Conservation (phyloP, 1,140 invertebrate genomes). For the Drosophila repleta region DNA sequence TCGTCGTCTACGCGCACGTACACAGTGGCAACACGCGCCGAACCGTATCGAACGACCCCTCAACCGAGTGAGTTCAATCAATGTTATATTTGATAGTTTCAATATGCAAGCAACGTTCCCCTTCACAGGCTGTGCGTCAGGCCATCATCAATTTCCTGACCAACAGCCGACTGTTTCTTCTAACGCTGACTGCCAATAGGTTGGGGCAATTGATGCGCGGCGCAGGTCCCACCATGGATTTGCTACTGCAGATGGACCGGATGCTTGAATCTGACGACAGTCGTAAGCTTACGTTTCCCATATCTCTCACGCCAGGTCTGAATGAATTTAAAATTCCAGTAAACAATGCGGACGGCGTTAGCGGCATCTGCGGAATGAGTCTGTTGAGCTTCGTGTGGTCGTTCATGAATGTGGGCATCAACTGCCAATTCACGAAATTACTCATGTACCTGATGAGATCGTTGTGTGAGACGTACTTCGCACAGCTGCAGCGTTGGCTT, state of each 20-base stretch:
- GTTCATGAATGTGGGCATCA: slow-evolving; percentile 53
- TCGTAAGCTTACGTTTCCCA: slow-evolving; percentile 25
- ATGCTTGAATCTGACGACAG: slow-evolving; percentile 39
- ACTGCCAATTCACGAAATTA: slow-evolving; percentile 56
- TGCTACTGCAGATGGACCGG: slow-evolving; percentile 42
- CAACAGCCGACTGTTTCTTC: slow-evolving; percentile 44
- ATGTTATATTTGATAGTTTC: neutral
- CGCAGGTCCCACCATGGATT: slow-evolving; percentile 23
- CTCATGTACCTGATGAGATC: slow-evolving; percentile 66
- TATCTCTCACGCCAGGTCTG: slow-evolving; percentile 10
- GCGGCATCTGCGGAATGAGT: slow-evolving; percentile 51
- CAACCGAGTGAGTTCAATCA: slow-evolving; percentile 41
- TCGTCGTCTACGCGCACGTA: slow-evolving; percentile 43
- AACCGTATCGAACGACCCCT: slow-evolving; percentile 42
- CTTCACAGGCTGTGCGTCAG: slow-evolving; percentile 54
- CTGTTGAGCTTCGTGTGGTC: slow-evolving; percentile 68
- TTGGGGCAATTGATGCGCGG: slow-evolving; percentile 34
- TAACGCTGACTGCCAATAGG: slow-evolving; percentile 10
- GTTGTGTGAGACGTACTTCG: slow-evolving; percentile 70
- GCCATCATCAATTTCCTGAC: slow-evolving; percentile 33
- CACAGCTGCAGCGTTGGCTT: slow-evolving; percentile 72
- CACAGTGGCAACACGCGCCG: slow-evolving; percentile 16
- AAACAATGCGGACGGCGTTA: slow-evolving; percentile 18
- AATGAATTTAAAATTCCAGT: slow-evolving; percentile 27
- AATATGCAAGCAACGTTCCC: neutral